These are phyloP conservation scores for Catharus minimus DNA, from an alignment of 2,113 vertebrate genomes.

Conservation along the genomic window DNA sequence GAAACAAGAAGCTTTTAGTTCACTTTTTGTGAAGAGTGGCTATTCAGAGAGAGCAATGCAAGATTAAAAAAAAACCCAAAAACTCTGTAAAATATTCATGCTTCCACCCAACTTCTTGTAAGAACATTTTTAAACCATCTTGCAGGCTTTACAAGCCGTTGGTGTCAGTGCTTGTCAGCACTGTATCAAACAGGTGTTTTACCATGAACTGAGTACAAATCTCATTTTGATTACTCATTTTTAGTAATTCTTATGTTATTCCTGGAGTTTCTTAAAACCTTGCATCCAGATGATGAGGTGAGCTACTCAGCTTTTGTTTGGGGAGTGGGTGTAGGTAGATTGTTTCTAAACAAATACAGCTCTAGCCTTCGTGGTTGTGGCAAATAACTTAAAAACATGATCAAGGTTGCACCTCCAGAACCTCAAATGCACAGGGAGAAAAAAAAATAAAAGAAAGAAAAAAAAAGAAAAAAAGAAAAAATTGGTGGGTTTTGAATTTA, in stretches of 20 bases:
- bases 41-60: background rate
- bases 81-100: background rate
- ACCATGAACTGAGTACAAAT: background rate
- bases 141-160: background rate
- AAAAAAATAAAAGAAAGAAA: background rate
- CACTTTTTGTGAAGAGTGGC: background rate
- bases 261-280: background rate
- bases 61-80: background rate
- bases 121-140: background rate
- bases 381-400: background rate
- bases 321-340: too few relatives aligned
- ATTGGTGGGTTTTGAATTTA: rapidly evolving
- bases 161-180: background rate
- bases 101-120: background rate
- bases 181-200: background rate
- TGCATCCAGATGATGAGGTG: background rate
- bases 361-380: background rate
- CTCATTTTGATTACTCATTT: background rate
- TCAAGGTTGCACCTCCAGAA: background rate
- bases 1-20: background rate
- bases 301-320: background rate
- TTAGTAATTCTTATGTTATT: background rate
- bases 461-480: background rate
- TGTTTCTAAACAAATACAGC: conserved; percentile 5
- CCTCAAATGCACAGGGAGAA: background rate